These are phyloP conservation scores for Mungos mungo DNA, from an alignment of 2,113 vertebrate species.

Conservation along the genomic window DNA sequence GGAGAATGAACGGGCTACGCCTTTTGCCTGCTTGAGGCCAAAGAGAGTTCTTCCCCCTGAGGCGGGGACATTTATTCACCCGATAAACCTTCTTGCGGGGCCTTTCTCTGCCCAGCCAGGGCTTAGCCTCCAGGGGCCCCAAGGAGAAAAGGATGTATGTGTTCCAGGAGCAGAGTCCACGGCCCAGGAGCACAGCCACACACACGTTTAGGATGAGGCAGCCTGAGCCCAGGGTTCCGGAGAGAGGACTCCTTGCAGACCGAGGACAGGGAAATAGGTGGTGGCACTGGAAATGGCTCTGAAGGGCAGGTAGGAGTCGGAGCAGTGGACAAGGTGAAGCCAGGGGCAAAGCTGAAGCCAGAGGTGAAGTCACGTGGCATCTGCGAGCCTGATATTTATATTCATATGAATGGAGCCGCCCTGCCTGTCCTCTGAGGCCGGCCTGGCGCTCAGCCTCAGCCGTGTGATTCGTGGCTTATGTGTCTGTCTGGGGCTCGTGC, in stretches of 20 bases:
- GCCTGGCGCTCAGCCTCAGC: fast-evolving
- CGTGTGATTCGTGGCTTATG: fast-evolving
- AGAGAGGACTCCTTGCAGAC: neutral
- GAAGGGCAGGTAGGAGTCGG: neutral
- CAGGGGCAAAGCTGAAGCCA: no score
- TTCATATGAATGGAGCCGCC: neutral
- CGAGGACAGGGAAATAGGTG: neutral
- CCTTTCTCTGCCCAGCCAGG: neutral
- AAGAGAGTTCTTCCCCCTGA: neutral
- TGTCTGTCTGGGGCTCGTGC: neutral
- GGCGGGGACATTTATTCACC: neutral
- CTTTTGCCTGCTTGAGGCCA: neutral
- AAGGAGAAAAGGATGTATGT: neutral
- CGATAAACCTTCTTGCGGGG: neutral
- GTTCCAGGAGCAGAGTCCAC: neutral
- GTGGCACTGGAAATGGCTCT: neutral
- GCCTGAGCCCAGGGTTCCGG: neutral
- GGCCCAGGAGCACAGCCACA: neutral
- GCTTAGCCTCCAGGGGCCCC: neutral
- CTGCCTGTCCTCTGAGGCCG: neutral
- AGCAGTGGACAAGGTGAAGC: neutral
- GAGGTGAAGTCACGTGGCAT: neutral
- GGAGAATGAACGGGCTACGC: fast-evolving
- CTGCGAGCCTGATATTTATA: neutral
- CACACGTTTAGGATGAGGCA: neutral